Evolutionary conservation across 2,797 vertebrate species (phyloP), one percentile per base, ranked within the genome.

Genomic region (Danio kyathit): DNA sequence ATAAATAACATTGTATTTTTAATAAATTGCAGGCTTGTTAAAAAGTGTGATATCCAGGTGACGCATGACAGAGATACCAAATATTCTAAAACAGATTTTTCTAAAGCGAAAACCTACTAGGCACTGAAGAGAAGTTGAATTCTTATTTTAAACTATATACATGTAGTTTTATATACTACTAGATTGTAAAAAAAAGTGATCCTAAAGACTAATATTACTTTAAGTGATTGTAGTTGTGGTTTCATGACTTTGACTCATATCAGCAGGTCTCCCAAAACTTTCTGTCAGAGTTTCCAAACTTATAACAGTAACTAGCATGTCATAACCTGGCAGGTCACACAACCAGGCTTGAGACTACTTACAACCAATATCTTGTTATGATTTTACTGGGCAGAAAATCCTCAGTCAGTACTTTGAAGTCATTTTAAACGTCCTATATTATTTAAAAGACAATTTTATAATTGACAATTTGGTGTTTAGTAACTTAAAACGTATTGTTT

Each of bases 251-350:
- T 49, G 74, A 76, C 64, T 69, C 7, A 9, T 49, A 76, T 66
- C 52, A 67, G 64, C 7, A 67, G 64, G 64, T 64, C 41, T 57
- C 64, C 64, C 41, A 48, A 48, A 56, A 61, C 29, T 17, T n/a
- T 17, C 51, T 41, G 65, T 59, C 66, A 70, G 65, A 61, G n/a
- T 71, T 71, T 79, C 76, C 66, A 70, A 61, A 79, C 46, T 52
- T 61, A 21, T 52, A n/a, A 70, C 46, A 52, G 17, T 79, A 61
- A 71, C 54, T 29, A 63, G 16, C 56, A 49, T 14, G n/a, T 65
- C 38, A 65, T 14, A 78, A 78, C 74, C 52, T 9, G 21, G 43
- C 76, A 71, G 65, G 8, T n/a, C 76, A 40, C 41, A 77, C 41
- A 77, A 46, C 13, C 52, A 77, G 11, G 9, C 17, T 12, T 0